Conservation (phyloP, 2,113 vertebrate genomes). For the Seriola quinqueradiata region DNA sequence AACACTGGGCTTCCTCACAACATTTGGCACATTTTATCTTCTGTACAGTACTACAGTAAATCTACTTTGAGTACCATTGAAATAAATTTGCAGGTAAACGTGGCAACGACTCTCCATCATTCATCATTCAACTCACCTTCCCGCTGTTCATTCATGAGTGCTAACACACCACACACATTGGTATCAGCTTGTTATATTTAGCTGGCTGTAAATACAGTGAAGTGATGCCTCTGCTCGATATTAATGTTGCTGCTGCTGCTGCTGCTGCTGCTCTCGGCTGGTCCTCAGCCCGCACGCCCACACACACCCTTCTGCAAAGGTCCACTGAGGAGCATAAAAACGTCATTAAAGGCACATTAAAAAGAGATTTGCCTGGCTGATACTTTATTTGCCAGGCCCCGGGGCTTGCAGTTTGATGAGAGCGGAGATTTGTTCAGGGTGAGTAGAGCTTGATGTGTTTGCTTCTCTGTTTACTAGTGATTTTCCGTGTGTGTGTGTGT, state of each 20-base stretch:
- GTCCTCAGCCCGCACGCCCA: constrained; percentile 33
- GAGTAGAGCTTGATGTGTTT: constrained; percentile 12
- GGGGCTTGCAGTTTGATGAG: constrained; percentile 38
- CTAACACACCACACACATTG: background rate
- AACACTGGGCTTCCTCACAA: background rate
- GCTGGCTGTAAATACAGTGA: constrained; percentile 24
- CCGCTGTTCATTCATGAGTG: constrained; percentile 38
- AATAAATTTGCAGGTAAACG: background rate
- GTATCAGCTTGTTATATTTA: constrained; percentile 19
- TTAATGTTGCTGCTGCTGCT: background rate
- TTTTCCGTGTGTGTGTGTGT: background rate
- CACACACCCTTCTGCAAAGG: constrained; percentile 34
- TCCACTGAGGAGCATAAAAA: constrained; percentile 33
- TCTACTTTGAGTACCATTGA: background rate
- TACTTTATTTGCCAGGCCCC: constrained; percentile 42
- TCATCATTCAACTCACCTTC: constrained; percentile 15
- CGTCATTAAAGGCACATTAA: constrained; percentile 68
- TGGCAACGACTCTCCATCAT: background rate
- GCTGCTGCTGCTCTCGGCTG: constrained; percentile 9
- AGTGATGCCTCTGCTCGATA: background rate
- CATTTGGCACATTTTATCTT: background rate
- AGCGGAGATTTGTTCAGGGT: background rate
- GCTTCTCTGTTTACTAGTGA: constrained; percentile 29
- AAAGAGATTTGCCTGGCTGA: constrained; percentile 42
- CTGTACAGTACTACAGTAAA: background rate